Conservation (phyloP, 2,113 vertebrate species). For the Nothocercus nigrocapillus region DNA sequence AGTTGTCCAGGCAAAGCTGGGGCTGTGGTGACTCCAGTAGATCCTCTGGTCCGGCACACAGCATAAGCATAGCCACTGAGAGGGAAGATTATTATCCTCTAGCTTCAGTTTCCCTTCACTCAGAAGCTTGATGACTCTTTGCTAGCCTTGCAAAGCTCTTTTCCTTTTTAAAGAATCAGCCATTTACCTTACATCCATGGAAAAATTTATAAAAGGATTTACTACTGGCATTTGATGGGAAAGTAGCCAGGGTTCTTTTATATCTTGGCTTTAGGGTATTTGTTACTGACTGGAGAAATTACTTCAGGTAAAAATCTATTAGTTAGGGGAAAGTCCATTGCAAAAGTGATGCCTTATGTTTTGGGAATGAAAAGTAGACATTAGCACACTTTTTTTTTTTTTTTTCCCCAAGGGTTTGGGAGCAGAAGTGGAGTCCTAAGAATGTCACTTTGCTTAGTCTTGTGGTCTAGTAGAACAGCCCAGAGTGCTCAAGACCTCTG, state of each 20-base stretch:
- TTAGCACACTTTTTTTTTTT: background rate
- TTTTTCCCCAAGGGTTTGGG: background rate
- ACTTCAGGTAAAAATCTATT: background rate
- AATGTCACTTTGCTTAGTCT: background rate
- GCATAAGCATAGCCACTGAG: too few species aligned
- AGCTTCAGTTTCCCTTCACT: background rate
- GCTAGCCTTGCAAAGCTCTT: background rate
- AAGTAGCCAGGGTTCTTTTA: background rate
- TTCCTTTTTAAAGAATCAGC: background rate
- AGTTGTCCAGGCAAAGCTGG: background rate
- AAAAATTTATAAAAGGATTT: background rate
- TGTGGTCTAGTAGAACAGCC: background rate
- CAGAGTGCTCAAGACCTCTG: background rate
- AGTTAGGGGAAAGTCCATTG: background rate
- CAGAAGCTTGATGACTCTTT: background rate
- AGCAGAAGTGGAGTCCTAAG: background rate
- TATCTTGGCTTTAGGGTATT: background rate
- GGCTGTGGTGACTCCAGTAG: background rate
- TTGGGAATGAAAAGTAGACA: background rate
- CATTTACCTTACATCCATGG: background rate
- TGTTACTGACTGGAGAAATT: background rate
- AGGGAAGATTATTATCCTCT: background rate
- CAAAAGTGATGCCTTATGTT: background rate
- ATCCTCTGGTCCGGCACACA: background rate
- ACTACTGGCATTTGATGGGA: background rate